Conservation (phyloP, 2,113 vertebrate species). For the Chloebia gouldiae region DNA sequence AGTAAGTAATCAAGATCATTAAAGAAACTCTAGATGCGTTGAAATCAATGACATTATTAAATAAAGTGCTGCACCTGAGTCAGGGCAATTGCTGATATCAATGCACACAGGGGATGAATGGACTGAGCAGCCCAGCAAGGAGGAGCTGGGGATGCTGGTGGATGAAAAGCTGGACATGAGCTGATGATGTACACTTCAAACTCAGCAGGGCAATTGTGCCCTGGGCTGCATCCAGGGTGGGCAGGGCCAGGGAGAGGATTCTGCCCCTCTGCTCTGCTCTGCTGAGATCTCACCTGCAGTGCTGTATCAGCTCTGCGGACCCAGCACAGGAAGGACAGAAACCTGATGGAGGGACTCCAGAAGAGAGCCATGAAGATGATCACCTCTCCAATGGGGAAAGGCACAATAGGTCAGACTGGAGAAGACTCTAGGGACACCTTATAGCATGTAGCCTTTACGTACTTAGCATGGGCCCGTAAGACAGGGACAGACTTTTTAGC, state of each 20-base stretch:
- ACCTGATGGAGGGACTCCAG: rapidly evolving
- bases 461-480: background rate
- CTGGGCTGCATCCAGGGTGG: background rate
- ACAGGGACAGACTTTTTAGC: background rate
- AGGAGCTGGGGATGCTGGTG: background rate
- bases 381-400: background rate
- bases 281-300: rapidly evolving
- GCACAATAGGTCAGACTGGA: background rate
- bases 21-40: background rate
- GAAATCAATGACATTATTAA: background rate
- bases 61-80: background rate
- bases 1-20: background rate
- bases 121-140: background rate
- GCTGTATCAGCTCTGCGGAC: background rate
- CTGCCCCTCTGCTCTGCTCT: background rate
- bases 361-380: background rate
- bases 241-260: background rate
- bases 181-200: rapidly evolving
- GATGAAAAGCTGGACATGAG: background rate
- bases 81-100: rapidly evolving
- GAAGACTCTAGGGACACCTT: background rate
- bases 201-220: rapidly evolving
- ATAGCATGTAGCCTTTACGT: rapidly evolving
- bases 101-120: rapidly evolving
- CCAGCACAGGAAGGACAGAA: background rate